These are phyloP conservation scores for Bergia sp. DNA, from an alignment of 92 coral and sea anemone genomes.

Conservation along the genomic window DNA sequence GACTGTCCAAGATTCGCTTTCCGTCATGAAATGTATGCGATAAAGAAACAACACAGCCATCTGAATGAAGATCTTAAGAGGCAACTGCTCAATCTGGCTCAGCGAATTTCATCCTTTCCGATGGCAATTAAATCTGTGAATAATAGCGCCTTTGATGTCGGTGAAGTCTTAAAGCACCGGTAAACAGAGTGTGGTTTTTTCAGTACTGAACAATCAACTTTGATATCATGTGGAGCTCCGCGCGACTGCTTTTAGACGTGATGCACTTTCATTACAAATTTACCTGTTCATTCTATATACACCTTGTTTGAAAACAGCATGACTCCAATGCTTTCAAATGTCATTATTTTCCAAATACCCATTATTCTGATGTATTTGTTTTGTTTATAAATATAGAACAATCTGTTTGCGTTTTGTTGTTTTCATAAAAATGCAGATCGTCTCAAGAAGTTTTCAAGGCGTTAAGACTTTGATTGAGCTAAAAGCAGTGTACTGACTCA, in stretches of 20 bases:
- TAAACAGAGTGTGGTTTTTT: not conserved
- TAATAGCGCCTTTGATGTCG: not conserved
- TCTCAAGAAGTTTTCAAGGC: not conserved
- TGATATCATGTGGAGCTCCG: not conserved
- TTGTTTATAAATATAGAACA: not conserved
- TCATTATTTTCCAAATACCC: not conserved
- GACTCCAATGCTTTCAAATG: conserved; percentile 3
- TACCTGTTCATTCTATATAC: not conserved
- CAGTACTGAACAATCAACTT: not conserved
- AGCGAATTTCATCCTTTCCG: not conserved
- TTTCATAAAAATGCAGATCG: not conserved
- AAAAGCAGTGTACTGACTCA: not conserved
- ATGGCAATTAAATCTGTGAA: not conserved
- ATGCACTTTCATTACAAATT: not conserved
- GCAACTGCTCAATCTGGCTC: not conserved
- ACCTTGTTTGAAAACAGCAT: not conserved
- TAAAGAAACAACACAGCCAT: not conserved
- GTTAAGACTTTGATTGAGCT: not conserved
- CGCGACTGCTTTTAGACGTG: not conserved
- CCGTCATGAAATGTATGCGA: not conserved
- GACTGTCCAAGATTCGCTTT: no score
- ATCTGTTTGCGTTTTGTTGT: not conserved
- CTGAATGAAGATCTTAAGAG: not conserved
- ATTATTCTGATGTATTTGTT: not conserved
- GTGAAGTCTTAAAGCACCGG: not conserved